Evolutionary conservation across 2,113 vertebrate species (phyloP), one percentile per base, ranked within the genome.

Genomic region (Gymnorhina tibicen): DNA sequence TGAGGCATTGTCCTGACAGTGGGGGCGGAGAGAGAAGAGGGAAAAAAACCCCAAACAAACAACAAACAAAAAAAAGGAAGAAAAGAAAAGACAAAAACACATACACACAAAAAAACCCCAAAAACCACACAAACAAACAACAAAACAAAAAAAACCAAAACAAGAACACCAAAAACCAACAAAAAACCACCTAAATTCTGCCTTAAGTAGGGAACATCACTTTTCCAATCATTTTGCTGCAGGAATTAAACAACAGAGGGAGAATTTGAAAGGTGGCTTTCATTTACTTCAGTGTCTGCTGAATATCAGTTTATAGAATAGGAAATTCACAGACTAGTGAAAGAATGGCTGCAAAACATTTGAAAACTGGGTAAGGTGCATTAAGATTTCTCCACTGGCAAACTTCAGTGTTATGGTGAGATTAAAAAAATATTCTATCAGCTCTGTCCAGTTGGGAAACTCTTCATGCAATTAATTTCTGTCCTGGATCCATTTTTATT

Each of bases 171-270:
- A n/a, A 75, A 66, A 30, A 11, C 10, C 7, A 33, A 46, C 39
- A 17, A 35, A 37, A 52, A 52, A 0, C 5, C 9, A 2, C 7
- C 6, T 2, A 27, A n/a, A 1, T 42, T n/a, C 15, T 80, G 87
- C 47, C 9, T 63, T 46, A 52, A 72, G 11, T 16, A 67, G 37
- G 15, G 12, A 75, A 68, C 28, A 53, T 62, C 18, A 60, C 14
- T 33, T 56, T 89, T 85, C 23, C 28, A 79, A 7, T 9, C 1
- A 44, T 32, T 62, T 74, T 88, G 41, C 19, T n/a, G 16, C 20
- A 39, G 13, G 26, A 89, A 46, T 46, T 75, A 52, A 42, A 85
- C 19, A 67, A 76, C 5, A 27, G 11, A 67, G 8, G 20, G 21
- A 44, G 10, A 47, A 52, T 39, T 35, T 53, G 16, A 73, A 78